phyloP scores from a whole-genome alignment of 1,140 invertebrate species.

The Macrocentrus cingulum region DNA sequence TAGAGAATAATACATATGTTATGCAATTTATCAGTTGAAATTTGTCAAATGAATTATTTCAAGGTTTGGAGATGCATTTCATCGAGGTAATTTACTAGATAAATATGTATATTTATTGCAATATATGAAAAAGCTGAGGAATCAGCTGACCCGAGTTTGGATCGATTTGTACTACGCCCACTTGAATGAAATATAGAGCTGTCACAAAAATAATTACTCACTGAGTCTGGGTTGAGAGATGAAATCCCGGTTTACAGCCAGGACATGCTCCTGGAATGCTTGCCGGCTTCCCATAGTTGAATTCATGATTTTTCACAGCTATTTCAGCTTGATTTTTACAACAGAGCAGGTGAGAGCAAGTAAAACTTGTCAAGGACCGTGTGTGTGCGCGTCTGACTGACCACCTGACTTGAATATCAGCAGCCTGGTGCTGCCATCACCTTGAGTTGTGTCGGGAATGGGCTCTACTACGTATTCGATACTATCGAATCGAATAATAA shows the following conservation, averaged over 20 bases:
- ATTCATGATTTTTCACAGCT: conserved; percentile 12
- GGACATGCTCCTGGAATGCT: conserved; percentile 76
- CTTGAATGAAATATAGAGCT: conserved; percentile 1
- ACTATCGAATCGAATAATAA: too few relatives aligned
- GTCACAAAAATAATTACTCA: conserved; percentile 66
- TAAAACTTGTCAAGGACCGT: neutral
- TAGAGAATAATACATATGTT: too few relatives aligned
- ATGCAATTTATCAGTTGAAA: too few relatives aligned
- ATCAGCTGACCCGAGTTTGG: conserved; percentile 51
- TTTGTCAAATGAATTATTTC: too few relatives aligned
- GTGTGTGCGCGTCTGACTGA: neutral
- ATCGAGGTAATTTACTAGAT: too few relatives aligned
- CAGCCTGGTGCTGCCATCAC: conserved; percentile 19
- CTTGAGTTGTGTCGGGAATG: too few relatives aligned
- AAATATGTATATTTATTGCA: too few relatives aligned
- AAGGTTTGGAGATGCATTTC: too few relatives aligned
- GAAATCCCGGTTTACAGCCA: conserved; percentile 94
- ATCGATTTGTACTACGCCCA: conserved; percentile 54
- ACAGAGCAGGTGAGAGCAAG: neutral
- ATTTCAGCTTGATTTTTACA: neutral
- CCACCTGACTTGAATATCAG: too few relatives aligned
- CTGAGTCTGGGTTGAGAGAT: conserved; percentile 95
- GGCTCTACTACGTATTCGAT: too few relatives aligned
- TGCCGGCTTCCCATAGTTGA: conserved; percentile 56
- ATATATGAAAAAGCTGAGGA: neutral